phyloP scores from a whole-genome alignment of 2,113 vertebrate species.

The Albula goreensis region DNA sequence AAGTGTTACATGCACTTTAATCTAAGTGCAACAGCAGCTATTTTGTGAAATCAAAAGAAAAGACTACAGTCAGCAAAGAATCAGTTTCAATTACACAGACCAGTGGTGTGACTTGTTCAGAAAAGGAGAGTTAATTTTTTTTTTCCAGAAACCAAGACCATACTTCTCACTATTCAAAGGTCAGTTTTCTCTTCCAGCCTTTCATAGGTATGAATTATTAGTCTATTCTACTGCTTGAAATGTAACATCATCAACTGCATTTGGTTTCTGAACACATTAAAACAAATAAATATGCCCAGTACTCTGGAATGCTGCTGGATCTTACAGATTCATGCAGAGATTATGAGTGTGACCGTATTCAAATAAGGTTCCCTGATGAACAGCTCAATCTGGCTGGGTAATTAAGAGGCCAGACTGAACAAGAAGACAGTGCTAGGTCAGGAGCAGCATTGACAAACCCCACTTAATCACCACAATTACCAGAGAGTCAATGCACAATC shows the following conservation, averaged over 20 bases:
- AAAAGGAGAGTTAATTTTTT: background rate
- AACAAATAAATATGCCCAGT: background rate
- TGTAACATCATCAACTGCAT: background rate
- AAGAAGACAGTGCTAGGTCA: background rate
- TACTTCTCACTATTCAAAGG: background rate
- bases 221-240: background rate
- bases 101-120: background rate
- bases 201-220: background rate
- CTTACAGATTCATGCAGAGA: background rate
- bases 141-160: background rate
- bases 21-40: no score
- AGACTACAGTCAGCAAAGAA: no score
- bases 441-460: background rate
- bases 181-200: no score
- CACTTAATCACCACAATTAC: background rate
- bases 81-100: no score
- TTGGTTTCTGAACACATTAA: background rate
- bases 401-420: background rate
- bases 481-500: constrained; percentile 9
- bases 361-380: background rate
- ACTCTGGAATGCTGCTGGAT: background rate
- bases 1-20: no score
- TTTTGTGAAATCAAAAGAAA: no score
- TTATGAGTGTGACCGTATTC: background rate
- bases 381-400: background rate